Conservation (phyloP, 2,113 vertebrate species). For the Sardina pilchardus region DNA sequence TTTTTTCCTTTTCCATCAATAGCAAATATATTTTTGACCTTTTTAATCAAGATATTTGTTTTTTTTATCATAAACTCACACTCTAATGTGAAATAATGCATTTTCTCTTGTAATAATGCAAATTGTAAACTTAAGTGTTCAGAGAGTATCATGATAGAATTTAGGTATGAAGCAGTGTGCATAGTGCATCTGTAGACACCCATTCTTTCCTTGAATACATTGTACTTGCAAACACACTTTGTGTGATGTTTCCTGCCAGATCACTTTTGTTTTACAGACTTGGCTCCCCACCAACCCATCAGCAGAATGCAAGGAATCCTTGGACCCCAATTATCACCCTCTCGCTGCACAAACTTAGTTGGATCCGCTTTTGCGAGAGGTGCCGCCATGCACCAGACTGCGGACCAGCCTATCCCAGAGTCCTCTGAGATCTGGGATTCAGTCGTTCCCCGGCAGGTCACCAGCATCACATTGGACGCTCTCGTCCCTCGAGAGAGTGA, state of each 20-base stretch:
- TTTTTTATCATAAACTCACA: not conserved
- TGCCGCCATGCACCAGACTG: conserved; percentile 42
- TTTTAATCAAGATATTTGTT: not conserved
- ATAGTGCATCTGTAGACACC: not conserved
- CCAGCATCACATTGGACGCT: conserved; percentile 37
- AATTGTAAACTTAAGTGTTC: not conserved
- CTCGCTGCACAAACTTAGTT: conserved; percentile 49
- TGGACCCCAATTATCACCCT: conserved; percentile 63
- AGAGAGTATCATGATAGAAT: not conserved
- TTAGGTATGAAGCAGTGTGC: not conserved
- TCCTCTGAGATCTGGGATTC: conserved; percentile 51
- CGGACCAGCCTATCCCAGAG: conserved; percentile 44
- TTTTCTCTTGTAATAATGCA: too few species aligned
- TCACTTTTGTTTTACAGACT: conserved; percentile 40
- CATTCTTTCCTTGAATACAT: not conserved
- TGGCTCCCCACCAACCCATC: conserved; percentile 49
- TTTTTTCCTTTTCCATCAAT: not conserved
- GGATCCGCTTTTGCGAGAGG: conserved; percentile 49
- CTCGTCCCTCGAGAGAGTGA: conserved; percentile 38
- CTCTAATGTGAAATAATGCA: not conserved
- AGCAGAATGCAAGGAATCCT: conserved; percentile 52
- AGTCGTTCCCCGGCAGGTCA: conserved; percentile 49
- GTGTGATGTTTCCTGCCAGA: conserved; percentile 21
- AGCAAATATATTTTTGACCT: not conserved
- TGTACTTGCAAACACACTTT: not conserved